Conservation (phyloP, 1,140 invertebrate genomes). For the Brachionus manjavacas region DNA sequence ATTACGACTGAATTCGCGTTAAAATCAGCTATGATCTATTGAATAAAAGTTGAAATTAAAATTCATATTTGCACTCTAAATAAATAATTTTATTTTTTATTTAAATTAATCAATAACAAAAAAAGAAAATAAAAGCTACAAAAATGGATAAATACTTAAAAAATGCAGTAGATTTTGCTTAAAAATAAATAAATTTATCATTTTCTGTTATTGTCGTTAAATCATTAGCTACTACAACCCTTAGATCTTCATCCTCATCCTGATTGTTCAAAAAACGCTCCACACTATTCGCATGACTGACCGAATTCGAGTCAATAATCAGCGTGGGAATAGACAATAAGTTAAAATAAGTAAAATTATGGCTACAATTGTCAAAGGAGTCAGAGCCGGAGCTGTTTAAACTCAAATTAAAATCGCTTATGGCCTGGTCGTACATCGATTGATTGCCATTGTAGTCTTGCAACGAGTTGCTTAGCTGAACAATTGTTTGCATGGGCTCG, state of each 20-base stretch:
- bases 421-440: not conserved
- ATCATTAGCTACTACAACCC: not conserved
- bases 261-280: slow-evolving; percentile 17
- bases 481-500: not conserved
- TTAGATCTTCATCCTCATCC: not conserved
- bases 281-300: not conserved
- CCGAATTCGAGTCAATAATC: not conserved
- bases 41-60: too few species aligned
- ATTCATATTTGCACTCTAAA: not conserved
- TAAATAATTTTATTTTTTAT: not conserved
- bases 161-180: not conserved
- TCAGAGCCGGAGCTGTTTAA: not conserved
- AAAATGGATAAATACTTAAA: not conserved
- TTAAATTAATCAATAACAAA: not conserved
- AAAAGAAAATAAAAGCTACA: not conserved
- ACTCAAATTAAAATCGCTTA: slow-evolving; percentile 5
- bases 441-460: not conserved
- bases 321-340: not conserved
- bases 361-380: not conserved
- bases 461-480: not conserved
- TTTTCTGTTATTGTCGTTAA: not conserved
- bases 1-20: too few species aligned
- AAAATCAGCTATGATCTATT: too few species aligned
- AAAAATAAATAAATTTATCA: slow-evolving; percentile 41
- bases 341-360: slow-evolving; percentile 27